Evolutionary conservation across 2,888 invertebrate species (phyloP).

Genomic region (Tetropium fuscum): DNA sequence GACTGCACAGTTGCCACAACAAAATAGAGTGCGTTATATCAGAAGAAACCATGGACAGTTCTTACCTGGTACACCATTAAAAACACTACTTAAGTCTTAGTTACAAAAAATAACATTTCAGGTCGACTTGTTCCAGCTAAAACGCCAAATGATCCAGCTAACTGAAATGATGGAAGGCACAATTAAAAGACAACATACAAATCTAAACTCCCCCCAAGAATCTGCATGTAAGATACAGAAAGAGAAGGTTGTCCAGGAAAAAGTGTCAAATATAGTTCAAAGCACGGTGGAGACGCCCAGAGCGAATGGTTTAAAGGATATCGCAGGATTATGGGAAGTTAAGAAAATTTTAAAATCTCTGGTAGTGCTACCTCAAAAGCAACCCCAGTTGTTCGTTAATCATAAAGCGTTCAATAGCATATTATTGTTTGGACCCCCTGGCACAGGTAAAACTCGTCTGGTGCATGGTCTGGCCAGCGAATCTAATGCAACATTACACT

Average conservation of each 20-base stretch:
- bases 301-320: constrained; percentile 63
- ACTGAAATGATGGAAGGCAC: constrained; percentile 20
- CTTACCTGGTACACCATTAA: constrained; percentile 22
- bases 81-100: background rate
- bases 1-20: constrained; percentile 24
- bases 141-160: constrained; percentile 23
- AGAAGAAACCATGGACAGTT: constrained; percentile 22
- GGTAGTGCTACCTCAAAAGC: constrained; percentile 67
- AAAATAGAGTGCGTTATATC: constrained; percentile 28
- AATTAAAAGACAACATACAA: constrained; percentile 1
- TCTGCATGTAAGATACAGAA: background rate
- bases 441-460: constrained; percentile 67
- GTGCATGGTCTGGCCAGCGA: constrained; percentile 66
- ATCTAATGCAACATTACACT: constrained; percentile 67
- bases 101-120: background rate
- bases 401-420: constrained; percentile 67
- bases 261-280: constrained; percentile 10
- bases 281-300: constrained; percentile 51
- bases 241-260: background rate
- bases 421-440: constrained; percentile 69
- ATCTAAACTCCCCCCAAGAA: background rate
- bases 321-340: constrained; percentile 67
- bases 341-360: constrained; percentile 67
- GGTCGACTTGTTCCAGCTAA: constrained; percentile 32
- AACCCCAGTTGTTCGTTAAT: constrained; percentile 69